Percentiles rank a stretch among this genome's conserved stretches.
Evolutionary conservation across 2,797 vertebrate species (phyloP).

Genomic region (Siniperca obscura): DNA sequence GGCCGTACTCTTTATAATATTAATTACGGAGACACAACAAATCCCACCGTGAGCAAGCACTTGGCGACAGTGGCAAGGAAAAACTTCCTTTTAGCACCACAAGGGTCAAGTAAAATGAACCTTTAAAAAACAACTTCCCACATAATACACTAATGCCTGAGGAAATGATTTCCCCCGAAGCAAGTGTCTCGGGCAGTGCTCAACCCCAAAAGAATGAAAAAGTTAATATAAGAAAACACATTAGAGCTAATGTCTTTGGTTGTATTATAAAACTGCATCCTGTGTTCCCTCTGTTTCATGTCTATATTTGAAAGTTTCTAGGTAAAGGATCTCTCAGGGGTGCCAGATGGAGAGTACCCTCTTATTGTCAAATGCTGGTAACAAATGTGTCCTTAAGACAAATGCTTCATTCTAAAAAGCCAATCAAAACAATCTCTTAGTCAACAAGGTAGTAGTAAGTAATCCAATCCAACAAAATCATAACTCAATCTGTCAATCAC

Average conservation of each 20-base stretch:
- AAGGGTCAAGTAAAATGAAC: neutral
- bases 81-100: neutral
- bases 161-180: neutral
- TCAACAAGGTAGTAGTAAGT: neutral
- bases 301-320: slow-evolving; percentile 65
- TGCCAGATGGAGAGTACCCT: slow-evolving; percentile 57
- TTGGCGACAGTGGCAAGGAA: too few species aligned
- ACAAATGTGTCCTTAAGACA: slow-evolving; percentile 43
- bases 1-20: too few species aligned
- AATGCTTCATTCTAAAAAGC: slow-evolving; percentile 1
- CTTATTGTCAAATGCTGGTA: slow-evolving; percentile 65
- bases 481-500: slow-evolving; percentile 10
- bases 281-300: slow-evolving; percentile 36
- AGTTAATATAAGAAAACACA: neutral
- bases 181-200: neutral
- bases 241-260: neutral
- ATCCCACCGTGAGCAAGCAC: too few species aligned
- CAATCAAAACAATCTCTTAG: slow-evolving; percentile 47
- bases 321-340: slow-evolving; percentile 80
- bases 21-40: too few species aligned
- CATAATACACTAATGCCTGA: neutral
- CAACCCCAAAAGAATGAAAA: neutral
- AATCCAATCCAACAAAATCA: neutral
- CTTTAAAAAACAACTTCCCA: neutral
- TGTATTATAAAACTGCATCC: neutral